Conservation (phyloP, 1,140 invertebrate species). For the Armadillidium nasatum region DNA sequence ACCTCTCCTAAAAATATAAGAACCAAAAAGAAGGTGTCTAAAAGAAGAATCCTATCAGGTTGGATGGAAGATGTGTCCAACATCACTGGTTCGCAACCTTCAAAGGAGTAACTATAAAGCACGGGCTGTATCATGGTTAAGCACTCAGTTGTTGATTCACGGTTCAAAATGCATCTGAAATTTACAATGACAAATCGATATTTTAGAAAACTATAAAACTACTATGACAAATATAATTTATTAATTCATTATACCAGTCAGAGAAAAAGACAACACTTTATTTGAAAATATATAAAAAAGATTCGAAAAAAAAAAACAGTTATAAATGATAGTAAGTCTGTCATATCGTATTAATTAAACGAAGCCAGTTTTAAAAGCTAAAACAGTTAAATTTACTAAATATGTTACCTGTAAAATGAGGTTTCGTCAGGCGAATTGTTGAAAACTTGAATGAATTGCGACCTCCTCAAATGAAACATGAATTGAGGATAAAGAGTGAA, state of each 20-base stretch:
- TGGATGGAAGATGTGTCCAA: conserved; percentile 97
- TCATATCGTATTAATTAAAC: too few species aligned
- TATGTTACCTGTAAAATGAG: conserved; percentile 83
- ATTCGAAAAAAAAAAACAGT: too few species aligned
- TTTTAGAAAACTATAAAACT: too few species aligned
- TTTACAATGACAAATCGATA: not conserved
- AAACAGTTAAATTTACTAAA: not conserved
- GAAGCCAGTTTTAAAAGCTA: too few species aligned
- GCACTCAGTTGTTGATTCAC: conserved; percentile 94
- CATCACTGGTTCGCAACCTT: conserved; percentile 93
- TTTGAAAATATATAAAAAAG: too few species aligned
- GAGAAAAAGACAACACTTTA: too few species aligned
- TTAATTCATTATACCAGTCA: too few species aligned
- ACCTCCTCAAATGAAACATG: conserved; percentile 97
- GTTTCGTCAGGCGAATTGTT: conserved; percentile 99
- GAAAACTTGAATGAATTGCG: conserved; percentile 99
- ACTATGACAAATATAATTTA: too few species aligned
- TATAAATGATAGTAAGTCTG: too few species aligned
- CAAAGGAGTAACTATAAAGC: conserved; percentile 96
- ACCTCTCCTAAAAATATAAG: conserved; percentile 99
- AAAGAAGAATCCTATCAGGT: conserved; percentile 91
- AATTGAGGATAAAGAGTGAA: conserved; percentile 99
- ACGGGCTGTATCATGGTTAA: conserved; percentile 99
- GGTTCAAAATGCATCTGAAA: conserved; percentile 88
- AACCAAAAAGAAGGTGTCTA: conserved; percentile 99